Evolutionary conservation across 2,797 vertebrate genomes (phyloP).

Genomic region (Gymnothorax javanicus): DNA sequence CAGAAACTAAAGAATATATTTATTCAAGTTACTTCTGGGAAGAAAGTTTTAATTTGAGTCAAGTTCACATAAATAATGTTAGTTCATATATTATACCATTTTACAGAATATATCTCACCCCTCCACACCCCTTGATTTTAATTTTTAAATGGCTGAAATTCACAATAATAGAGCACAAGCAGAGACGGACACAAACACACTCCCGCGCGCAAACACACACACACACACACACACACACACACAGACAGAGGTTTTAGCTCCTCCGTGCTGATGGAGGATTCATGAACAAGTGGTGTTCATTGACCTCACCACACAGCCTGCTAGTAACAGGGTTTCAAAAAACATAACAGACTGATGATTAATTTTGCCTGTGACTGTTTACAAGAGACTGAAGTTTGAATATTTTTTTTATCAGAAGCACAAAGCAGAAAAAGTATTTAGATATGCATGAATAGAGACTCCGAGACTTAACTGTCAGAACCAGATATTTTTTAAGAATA

Average conservation of each 20-base stretch:
- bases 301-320: conserved; percentile 54
- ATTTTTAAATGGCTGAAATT: conserved; percentile 72
- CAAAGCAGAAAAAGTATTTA: conserved; percentile 67
- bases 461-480: conserved; percentile 37
- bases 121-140: conserved; percentile 65
- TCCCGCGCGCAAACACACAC: conserved; percentile 54
- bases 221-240: conserved; percentile 52
- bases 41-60: conserved; percentile 80
- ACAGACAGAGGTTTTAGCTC: conserved; percentile 56
- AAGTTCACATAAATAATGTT: conserved; percentile 85
- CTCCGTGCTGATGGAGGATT: conserved; percentile 59
- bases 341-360: conserved; percentile 59
- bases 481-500: conserved; percentile 42
- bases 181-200: conserved; percentile 42
- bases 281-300: conserved; percentile 59
- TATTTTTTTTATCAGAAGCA: conserved; percentile 60
- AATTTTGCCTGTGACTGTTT: conserved; percentile 65
- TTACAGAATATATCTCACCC: conserved; percentile 81
- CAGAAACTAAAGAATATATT: conserved; percentile 41
- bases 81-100: conserved; percentile 80
- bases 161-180: conserved; percentile 67
- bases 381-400: conserved; percentile 66
- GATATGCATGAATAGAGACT: conserved; percentile 60
- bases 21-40: conserved; percentile 60
- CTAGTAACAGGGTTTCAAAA: conserved; percentile 50